Evolutionary conservation across 2,888 invertebrate species (phyloP).

Genomic region (Apotomis turbidana): DNA sequence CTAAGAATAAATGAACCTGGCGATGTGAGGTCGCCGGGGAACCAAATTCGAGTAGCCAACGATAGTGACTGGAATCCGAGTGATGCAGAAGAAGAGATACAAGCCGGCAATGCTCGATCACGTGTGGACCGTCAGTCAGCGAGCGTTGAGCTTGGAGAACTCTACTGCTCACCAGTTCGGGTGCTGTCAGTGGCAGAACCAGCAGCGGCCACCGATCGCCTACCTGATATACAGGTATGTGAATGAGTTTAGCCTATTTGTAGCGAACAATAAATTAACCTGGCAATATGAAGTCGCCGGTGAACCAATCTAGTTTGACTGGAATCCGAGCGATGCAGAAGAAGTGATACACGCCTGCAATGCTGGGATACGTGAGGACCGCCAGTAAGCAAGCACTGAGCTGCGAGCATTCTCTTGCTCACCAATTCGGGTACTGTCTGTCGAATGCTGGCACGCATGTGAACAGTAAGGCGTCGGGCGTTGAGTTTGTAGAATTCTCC

Average conservation of each 20-base stretch:
- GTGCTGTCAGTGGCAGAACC: background rate
- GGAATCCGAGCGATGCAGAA: constrained; percentile 65
- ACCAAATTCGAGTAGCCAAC: too few species aligned
- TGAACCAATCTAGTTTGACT: too few species aligned
- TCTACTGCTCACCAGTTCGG: background rate
- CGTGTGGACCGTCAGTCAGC: background rate
- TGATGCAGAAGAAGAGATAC: constrained; percentile 73
- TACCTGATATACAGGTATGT: background rate
- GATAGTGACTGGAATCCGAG: constrained; percentile 47
- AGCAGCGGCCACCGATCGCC: background rate
- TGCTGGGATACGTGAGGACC: constrained; percentile 72
- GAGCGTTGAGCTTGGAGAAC: background rate
- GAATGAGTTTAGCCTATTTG: too few species aligned
- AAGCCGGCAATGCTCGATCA: constrained; percentile 57
- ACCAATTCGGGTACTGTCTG: constrained; percentile 81
- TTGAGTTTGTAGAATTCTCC: background rate
- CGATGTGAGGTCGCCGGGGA: too few species aligned
- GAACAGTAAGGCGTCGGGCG: background rate
- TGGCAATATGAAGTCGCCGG: too few species aligned
- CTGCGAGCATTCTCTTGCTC: constrained; percentile 67
- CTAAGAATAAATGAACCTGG: too few species aligned
- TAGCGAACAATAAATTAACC: too few species aligned
- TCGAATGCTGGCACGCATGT: constrained; percentile 64
- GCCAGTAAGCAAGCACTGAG: constrained; percentile 69
- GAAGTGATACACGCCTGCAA: constrained; percentile 72